These are phyloP conservation scores for Pipa parva DNA, from an alignment of 2,113 vertebrate genomes.

Conservation along the genomic window DNA sequence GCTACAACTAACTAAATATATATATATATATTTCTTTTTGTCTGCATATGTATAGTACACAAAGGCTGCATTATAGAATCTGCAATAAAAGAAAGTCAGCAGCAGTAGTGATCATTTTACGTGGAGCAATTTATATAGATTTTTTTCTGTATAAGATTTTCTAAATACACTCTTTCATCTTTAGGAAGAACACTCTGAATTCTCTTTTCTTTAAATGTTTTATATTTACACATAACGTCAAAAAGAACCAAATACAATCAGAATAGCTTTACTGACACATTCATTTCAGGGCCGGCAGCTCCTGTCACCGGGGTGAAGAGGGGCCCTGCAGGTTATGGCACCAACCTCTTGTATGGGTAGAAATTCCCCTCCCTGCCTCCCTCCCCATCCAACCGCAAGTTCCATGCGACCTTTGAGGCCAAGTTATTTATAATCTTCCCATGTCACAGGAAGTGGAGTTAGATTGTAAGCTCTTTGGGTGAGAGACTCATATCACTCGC, in stretches of 20 bases:
- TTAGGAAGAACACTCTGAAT: slow-evolving; percentile 26
- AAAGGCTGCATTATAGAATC: slow-evolving; percentile 2
- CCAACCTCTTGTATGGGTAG: slow-evolving; percentile 26
- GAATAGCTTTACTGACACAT: slow-evolving; percentile 42
- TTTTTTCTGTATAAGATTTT: slow-evolving; percentile 4
- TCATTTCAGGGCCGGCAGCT: slow-evolving; percentile 35
- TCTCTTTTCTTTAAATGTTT: slow-evolving; percentile 38
- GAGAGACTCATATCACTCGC: slow-evolving; percentile 23
- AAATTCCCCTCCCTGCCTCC: slow-evolving; percentile 21
- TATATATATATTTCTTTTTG: background rate
- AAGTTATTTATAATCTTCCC: slow-evolving; percentile 40
- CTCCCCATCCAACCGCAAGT: slow-evolving; percentile 37
- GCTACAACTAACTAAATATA: background rate
- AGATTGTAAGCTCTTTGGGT: slow-evolving; percentile 38
- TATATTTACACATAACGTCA: slow-evolving; percentile 42
- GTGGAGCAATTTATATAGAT: slow-evolving; percentile 14
- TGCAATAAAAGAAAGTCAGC: slow-evolving; percentile 17
- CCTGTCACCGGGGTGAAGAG: slow-evolving; percentile 33
- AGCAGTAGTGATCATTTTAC: slow-evolving; percentile 13
- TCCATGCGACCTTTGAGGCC: slow-evolving; percentile 41
- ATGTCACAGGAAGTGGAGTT: slow-evolving; percentile 40
- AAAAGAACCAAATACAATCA: slow-evolving; percentile 44
- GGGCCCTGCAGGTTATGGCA: slow-evolving; percentile 36
- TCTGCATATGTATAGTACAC: background rate
- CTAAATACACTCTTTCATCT: background rate